Base-by-base conservation (phyloP, 1,140 invertebrate genomes). In the Wasmannia auropunctata region DNA sequence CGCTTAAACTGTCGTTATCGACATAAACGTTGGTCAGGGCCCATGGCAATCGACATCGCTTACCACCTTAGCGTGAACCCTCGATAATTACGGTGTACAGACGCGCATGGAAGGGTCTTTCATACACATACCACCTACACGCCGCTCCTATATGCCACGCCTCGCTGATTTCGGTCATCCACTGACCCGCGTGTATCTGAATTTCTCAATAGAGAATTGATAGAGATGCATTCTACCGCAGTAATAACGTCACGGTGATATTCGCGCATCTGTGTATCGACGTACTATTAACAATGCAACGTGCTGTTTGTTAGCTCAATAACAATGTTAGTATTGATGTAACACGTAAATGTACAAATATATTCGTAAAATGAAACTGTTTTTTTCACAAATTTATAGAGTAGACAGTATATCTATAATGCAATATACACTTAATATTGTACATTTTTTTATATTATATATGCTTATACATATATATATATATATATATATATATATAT, bases 1-100 rank as follows among this genome's bases (percentile, higher is more conserved):
- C 80, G 76, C 84, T 92, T 87, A 92, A 92, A 92, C 63, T 91
- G 89, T 91, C 92, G 90, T 92, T 92, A 92, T 86, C 88, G 86
- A 77, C 54, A 84, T 87, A 88, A 90, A 86, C 86, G 87, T 91
- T 91, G 88, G 89, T 91, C 87, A 91, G 84, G 84, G 28, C 83
- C 88, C 83, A 34, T 72, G 85, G 87, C 90, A 91, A 91, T 92
- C 88, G 83, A 87, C 88, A 86, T 88, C 79, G 74, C 56, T 90
- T 76, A 76, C 34, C 70, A 40, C 54, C 77, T 69, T 80, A 46
- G 46, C 63, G 75, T 46, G 51, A 70, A 62, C 25, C 65, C 77
- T 51, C 83, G 60, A 80, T 86, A 69, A 86, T 86, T 86, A 86
- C 43, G 22, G 43, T 56, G 37, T 22, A 85, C n/a, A 54, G 25